These are phyloP conservation scores for Lasioglossum villosulum DNA, from an alignment of 2,888 invertebrate species.

Conservation along the genomic window DNA sequence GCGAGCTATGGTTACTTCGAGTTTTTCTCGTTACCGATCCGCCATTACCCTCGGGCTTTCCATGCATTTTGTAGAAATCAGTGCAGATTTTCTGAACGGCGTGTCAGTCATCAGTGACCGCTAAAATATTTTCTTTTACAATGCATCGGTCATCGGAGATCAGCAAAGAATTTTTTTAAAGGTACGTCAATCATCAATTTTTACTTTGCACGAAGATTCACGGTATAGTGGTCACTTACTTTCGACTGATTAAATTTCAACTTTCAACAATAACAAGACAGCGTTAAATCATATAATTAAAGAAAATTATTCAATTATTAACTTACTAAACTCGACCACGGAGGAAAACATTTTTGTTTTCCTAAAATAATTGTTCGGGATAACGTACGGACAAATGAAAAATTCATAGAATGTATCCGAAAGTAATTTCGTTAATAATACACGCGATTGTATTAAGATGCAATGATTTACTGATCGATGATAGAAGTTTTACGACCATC, in stretches of 20 bases:
- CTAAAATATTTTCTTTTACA: too few relatives aligned
- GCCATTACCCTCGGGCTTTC: not conserved
- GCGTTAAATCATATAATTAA: not conserved
- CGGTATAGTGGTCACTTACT: not conserved
- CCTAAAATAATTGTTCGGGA: not conserved
- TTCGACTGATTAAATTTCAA: not conserved
- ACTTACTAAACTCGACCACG: not conserved
- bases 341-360: not conserved
- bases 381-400: not conserved
- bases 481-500: not conserved
- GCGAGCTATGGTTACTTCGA: slow-evolving; percentile 5
- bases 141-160: too few relatives aligned
- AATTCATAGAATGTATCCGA: not conserved
- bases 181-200: too few relatives aligned
- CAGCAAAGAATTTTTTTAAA: too few relatives aligned
- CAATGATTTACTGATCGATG: not conserved
- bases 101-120: not conserved
- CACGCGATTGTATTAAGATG: not conserved
- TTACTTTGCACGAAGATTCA: too few relatives aligned
- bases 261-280: not conserved
- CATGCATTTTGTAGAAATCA: not conserved
- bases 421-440: not conserved
- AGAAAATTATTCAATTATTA: not conserved
- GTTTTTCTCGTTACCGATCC: slow-evolving; percentile 2
- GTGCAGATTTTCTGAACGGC: not conserved